These are phyloP conservation scores for Adelges cooleyi DNA, from an alignment of 1,140 invertebrate genomes.

Conservation along the genomic window DNA sequence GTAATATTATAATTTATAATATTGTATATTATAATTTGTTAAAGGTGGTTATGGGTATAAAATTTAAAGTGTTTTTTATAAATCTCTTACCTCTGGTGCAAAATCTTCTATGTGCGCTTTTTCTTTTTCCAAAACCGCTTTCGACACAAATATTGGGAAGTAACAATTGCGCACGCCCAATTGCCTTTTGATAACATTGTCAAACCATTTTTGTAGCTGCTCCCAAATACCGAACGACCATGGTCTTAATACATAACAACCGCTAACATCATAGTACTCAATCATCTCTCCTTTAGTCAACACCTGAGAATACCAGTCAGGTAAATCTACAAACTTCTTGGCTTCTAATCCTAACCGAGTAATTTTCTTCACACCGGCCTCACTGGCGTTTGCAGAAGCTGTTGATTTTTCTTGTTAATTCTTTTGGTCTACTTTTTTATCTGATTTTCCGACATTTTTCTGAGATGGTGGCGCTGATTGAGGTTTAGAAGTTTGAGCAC, in stretches of 20 bases:
- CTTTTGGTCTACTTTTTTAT: constrained; percentile 1
- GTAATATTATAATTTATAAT: too few species aligned
- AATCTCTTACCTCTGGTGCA: constrained; percentile 70
- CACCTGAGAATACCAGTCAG: constrained; percentile 96
- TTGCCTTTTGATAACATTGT: constrained; percentile 69
- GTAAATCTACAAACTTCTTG: constrained; percentile 81
- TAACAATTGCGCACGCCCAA: constrained; percentile 94
- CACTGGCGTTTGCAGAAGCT: constrained; percentile 5
- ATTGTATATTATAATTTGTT: too few species aligned
- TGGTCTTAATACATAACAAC: constrained; percentile 94
- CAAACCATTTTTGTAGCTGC: constrained; percentile 77
- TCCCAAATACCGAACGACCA: constrained; percentile 99
- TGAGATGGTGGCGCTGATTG: constrained; percentile 34
- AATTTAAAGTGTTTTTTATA: background rate
- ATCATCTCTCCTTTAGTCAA: constrained; percentile 98
- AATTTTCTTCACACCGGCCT: constrained; percentile 59
- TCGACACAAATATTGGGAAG: constrained; percentile 96
- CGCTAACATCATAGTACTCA: constrained; percentile 98
- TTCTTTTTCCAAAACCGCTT: constrained; percentile 81
- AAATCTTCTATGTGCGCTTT: constrained; percentile 97
- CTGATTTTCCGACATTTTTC: too few species aligned
- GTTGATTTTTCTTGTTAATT: constrained; percentile 10
- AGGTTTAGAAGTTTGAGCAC: constrained; percentile 15
- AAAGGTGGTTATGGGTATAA: too few species aligned
- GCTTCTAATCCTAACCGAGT: constrained; percentile 87